phyloP scores from a whole-genome alignment of 2,113 vertebrate species.

The Daubentonia madagascariensis region DNA sequence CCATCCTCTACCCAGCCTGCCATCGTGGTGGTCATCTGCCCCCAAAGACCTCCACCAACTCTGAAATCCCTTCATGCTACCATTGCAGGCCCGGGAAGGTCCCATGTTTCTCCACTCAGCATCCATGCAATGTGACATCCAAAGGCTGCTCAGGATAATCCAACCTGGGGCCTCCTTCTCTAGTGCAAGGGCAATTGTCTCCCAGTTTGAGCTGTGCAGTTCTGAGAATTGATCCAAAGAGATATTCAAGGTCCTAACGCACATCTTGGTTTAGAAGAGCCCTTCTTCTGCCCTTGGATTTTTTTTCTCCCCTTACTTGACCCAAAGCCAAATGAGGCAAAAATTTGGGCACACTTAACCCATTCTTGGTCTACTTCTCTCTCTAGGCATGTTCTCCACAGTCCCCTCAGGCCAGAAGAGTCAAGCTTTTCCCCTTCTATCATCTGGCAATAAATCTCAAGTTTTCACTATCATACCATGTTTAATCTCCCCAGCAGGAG shows the following conservation, averaged over 20 bases:
- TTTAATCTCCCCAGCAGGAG: background rate
- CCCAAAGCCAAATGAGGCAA: background rate
- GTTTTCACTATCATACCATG: background rate
- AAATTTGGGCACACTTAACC: background rate
- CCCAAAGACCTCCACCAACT: background rate
- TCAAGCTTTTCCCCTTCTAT: background rate
- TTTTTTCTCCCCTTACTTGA: background rate
- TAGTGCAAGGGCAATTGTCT: accelerated
- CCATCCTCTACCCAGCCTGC: background rate
- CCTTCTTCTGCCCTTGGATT: background rate
- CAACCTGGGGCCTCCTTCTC: too few species aligned
- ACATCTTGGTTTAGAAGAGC: background rate
- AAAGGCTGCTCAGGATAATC: background rate
- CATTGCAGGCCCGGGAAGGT: background rate
- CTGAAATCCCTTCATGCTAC: background rate
- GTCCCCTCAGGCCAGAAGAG: background rate
- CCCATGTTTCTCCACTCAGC: background rate
- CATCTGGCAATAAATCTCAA: background rate
- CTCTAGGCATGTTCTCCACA: background rate
- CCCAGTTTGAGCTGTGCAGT: background rate
- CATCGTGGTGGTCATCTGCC: background rate
- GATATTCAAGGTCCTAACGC: background rate
- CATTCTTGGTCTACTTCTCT: background rate
- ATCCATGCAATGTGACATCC: background rate
- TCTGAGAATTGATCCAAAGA: background rate